Evolutionary conservation across 2,113 vertebrate genomes (phyloP).

Genomic region (Ia io): DNA sequence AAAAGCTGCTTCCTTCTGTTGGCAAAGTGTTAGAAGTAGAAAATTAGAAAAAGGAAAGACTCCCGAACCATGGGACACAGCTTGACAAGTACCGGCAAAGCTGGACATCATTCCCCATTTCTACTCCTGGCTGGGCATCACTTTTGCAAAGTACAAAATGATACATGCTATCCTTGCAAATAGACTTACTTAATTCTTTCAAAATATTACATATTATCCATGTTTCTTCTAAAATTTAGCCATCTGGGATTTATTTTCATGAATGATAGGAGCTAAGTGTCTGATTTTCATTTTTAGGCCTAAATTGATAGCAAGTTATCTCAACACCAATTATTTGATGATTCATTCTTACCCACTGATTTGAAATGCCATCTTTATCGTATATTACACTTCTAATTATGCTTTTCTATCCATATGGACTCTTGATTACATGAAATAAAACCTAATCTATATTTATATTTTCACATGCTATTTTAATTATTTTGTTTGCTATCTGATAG

Average conservation of each 20-base stretch:
- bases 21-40: background rate
- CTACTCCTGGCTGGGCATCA: background rate
- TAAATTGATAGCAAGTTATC: conserved; percentile 12
- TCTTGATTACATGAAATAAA: conserved; percentile 46
- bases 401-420: conserved; percentile 32
- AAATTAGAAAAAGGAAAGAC: background rate
- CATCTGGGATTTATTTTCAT: conserved; percentile 57
- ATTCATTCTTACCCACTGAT: conserved; percentile 44
- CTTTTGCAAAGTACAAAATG: conserved; percentile 20
- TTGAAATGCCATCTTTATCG: conserved; percentile 34
- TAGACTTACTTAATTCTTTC: background rate
- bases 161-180: background rate
- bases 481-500: conserved; percentile 37
- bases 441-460: conserved; percentile 35
- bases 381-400: conserved; percentile 48
- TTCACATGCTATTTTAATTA: conserved; percentile 22
- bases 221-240: conserved; percentile 25
- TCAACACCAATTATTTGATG: conserved; percentile 44
- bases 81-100: background rate
- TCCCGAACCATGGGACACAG: background rate
- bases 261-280: conserved; percentile 6
- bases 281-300: background rate
- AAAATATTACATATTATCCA: conserved; percentile 7
- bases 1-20: background rate
- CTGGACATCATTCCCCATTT: background rate